Evolutionary conservation across 2,113 vertebrate species (phyloP).

Genomic region (Xenopus borealis): DNA sequence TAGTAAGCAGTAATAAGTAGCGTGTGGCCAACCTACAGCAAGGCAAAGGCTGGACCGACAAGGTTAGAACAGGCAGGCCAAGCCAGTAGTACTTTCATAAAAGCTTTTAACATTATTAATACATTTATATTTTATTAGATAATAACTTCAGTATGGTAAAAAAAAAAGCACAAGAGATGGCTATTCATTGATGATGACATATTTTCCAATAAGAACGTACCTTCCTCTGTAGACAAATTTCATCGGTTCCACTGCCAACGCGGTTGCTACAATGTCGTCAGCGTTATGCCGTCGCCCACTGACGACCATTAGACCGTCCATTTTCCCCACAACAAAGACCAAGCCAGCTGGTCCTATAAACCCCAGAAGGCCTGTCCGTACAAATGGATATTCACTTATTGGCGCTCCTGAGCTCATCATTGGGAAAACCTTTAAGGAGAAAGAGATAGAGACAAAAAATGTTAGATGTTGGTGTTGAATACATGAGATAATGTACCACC

Average conservation of each 20-base stretch:
- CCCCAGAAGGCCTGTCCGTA: conserved; percentile 87
- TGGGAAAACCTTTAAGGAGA: conserved; percentile 79
- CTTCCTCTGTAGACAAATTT: conserved; percentile 97
- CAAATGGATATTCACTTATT: conserved; percentile 86
- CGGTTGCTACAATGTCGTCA: conserved; percentile 95
- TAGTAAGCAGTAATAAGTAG: no score
- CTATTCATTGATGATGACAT: no score
- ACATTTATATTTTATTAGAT: no score
- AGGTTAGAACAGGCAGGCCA: no score
- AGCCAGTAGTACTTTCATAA: no score
- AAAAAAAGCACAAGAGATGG: no score
- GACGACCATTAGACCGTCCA: conserved; percentile 95
- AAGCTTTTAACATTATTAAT: no score
- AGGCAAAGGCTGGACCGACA: no score
- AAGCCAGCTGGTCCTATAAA: conserved; percentile 90
- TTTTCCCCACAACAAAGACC: conserved; percentile 88
- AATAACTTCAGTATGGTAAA: no score
- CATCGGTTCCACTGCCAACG: conserved; percentile 94
- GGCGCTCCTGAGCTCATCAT: conserved; percentile 76
- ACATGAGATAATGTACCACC: no score
- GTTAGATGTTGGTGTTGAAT: no score
- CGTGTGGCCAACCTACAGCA: no score
- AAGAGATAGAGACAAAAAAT: background rate
- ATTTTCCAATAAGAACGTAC: conserved; percentile 56
- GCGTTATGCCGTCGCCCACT: conserved; percentile 88